These are phyloP conservation scores for Enteromius mattozi DNA, from an alignment of 2,797 vertebrate species.

Conservation along the genomic window DNA sequence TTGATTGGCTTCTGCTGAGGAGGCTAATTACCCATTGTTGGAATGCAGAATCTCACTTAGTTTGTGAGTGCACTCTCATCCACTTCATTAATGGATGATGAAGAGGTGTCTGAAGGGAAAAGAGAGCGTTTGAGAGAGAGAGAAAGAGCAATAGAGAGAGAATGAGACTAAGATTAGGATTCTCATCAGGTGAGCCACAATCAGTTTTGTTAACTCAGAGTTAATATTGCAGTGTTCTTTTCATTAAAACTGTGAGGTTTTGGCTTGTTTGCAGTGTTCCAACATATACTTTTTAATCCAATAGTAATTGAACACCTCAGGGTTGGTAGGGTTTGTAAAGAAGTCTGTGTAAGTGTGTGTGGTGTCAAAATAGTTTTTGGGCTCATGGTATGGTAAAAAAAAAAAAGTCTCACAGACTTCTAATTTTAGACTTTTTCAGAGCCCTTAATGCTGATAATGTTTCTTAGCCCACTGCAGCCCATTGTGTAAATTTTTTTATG, in stretches of 20 bases:
- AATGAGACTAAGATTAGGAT: conserved; percentile 31
- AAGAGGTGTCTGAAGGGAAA: conserved; percentile 46
- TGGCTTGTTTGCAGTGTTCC: conserved; percentile 8
- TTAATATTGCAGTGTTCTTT: background rate
- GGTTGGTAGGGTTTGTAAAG: background rate
- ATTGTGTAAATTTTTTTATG: background rate
- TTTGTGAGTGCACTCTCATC: conserved; percentile 56
- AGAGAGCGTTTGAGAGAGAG: background rate
- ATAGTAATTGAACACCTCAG: background rate
- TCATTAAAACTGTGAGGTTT: background rate
- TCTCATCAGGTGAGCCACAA: conserved; percentile 30
- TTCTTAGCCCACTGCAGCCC: background rate
- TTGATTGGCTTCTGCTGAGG: conserved; percentile 55
- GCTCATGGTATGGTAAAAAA: background rate
- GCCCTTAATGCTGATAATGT: conserved; percentile 13
- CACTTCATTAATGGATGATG: conserved; percentile 55
- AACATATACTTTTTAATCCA: background rate
- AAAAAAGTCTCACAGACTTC: background rate
- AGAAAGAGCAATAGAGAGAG: background rate
- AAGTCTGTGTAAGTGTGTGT: background rate
- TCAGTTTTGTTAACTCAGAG: conserved; percentile 10
- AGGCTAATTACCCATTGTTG: conserved; percentile 57
- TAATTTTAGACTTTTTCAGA: conserved; percentile 12
- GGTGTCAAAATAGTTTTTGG: background rate
- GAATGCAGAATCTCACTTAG: conserved; percentile 51